phyloP scores from a whole-genome alignment of 2,888 invertebrate genomes.

The Pseudanteris insignis region DNA sequence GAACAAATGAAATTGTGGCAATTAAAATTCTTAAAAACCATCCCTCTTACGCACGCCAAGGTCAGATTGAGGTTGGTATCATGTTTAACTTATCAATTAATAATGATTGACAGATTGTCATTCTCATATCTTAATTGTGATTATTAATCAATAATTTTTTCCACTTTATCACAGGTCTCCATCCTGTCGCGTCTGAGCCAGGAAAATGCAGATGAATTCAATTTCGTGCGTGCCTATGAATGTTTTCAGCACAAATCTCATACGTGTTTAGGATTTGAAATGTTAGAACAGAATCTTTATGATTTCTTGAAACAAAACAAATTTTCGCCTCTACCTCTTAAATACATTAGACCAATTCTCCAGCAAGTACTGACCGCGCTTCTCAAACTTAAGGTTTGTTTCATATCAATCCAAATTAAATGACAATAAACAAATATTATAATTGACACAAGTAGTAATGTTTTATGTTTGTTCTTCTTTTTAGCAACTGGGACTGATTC shows the following conservation, averaged over 20 bases:
- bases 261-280: slow-evolving; percentile 99
- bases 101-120: too few species aligned
- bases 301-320: slow-evolving; percentile 99
- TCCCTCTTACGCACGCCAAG: slow-evolving; percentile 99
- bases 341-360: slow-evolving; percentile 97
- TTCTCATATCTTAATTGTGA: too few species aligned
- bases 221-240: slow-evolving; percentile 99
- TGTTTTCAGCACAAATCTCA: slow-evolving; percentile 99
- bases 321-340: slow-evolving; percentile 97
- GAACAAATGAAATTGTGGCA: slow-evolving; percentile 99
- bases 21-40: slow-evolving; percentile 99
- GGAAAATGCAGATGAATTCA: slow-evolving; percentile 99
- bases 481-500: slow-evolving; percentile 99
- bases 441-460: too few species aligned
- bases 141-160: background rate
- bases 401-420: too few species aligned
- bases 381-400: slow-evolving; percentile 84
- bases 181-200: slow-evolving; percentile 92
- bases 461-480: slow-evolving; percentile 1
- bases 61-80: slow-evolving; percentile 92
- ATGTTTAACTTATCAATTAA: too few species aligned
- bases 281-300: slow-evolving; percentile 99
- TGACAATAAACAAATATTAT: too few species aligned
- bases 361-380: slow-evolving; percentile 93
- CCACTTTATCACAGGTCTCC: slow-evolving; percentile 72